Percentiles rank a stretch among this genome's conserved stretches.
Evolutionary conservation across 2,113 vertebrate genomes (phyloP).

Genomic region (Thunnus thynnus): DNA sequence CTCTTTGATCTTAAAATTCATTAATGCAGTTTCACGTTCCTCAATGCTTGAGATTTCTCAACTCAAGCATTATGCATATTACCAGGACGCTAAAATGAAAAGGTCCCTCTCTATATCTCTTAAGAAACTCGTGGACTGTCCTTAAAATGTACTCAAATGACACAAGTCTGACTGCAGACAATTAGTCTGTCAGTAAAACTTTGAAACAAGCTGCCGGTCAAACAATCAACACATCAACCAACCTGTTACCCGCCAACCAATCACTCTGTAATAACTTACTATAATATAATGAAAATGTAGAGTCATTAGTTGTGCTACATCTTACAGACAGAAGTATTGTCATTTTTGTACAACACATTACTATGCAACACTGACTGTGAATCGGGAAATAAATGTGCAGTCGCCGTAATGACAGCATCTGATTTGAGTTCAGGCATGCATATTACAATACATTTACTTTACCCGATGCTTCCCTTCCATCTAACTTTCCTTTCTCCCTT

Average conservation of each 20-base stretch:
- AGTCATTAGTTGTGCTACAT: neutral
- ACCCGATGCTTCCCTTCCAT: neutral
- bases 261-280: neutral
- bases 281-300: neutral
- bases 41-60: no score
- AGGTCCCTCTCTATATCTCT: no score
- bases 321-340: neutral
- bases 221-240: neutral
- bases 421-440: slow-evolving; percentile 10
- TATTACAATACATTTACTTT: slow-evolving; percentile 11
- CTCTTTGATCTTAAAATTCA: neutral
- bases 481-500: neutral
- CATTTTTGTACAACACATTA: neutral
- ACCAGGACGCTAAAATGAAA: neutral
- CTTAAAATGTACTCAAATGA: no score
- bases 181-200: neutral
- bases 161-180: neutral
- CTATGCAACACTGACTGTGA: slow-evolving; percentile 2
- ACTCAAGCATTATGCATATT: neutral
- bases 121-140: no score
- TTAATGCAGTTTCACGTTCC: neutral
- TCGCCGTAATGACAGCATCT: neutral
- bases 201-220: neutral
- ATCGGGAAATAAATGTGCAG: slow-evolving; percentile 8
- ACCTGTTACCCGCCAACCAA: neutral